These are phyloP conservation scores for Heloderma charlesbogerti DNA, from an alignment of 2,113 vertebrate species.

Conservation along the genomic window DNA sequence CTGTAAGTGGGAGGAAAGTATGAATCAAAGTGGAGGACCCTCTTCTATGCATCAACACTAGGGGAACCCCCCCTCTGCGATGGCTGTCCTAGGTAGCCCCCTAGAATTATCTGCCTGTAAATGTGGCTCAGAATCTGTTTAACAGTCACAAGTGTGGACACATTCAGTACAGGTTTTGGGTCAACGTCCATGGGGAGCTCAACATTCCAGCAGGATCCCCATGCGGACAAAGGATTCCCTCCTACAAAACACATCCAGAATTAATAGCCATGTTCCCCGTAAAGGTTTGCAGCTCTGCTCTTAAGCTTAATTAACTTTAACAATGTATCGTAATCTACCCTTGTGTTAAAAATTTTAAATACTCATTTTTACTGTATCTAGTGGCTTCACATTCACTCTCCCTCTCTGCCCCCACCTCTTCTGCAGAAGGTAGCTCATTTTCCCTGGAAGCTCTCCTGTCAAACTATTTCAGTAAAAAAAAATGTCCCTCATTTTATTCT, in stretches of 20 bases:
- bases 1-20: background rate
- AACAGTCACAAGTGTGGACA: background rate
- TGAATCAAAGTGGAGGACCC: background rate
- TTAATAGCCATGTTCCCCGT: background rate
- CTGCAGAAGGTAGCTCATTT: background rate
- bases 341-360: constrained; percentile 11
- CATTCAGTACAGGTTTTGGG: background rate
- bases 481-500: background rate
- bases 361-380: background rate
- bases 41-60: background rate
- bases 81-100: background rate
- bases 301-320: constrained; percentile 35
- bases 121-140: background rate
- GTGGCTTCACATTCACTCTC: background rate
- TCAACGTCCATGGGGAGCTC: background rate
- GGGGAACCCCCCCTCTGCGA: background rate
- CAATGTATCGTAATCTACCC: constrained; percentile 12
- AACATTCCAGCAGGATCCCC: background rate
- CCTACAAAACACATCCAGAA: background rate
- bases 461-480: background rate
- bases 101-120: background rate
- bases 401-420: too few species aligned
- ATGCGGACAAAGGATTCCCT: background rate
- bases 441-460: background rate
- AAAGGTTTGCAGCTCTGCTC: constrained; percentile 14